Evolutionary conservation across 2,888 invertebrate species (phyloP).

Genomic region (Schizotus pectinicornis): DNA sequence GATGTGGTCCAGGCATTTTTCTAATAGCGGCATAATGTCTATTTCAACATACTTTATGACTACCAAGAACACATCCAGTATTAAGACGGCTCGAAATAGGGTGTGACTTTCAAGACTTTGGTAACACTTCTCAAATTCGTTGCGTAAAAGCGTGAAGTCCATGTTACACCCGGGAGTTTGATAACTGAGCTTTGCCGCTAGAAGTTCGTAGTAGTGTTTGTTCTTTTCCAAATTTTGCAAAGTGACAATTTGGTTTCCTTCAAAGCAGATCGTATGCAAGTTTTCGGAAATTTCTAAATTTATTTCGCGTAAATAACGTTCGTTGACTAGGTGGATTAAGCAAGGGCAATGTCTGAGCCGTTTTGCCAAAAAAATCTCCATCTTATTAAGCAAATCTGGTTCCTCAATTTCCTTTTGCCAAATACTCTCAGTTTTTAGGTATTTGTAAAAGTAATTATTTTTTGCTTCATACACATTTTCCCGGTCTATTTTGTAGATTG

Average conservation of each 20-base stretch:
- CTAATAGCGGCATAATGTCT: constrained; percentile 13
- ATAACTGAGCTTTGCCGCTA: constrained; percentile 1
- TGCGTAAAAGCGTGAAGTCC: constrained; percentile 1
- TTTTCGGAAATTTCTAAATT: neutral
- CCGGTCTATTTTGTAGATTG: constrained; percentile 35
- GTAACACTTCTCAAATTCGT: constrained; percentile 1
- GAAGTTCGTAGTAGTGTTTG: constrained; percentile 1
- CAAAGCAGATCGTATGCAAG: neutral
- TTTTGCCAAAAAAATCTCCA: neutral
- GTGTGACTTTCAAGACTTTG: neutral
- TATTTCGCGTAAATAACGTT: neutral
- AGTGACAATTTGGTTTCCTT: constrained; percentile 1
- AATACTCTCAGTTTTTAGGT: constrained; percentile 23
- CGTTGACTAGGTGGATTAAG: neutral
- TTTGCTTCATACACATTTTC: constrained; percentile 31
- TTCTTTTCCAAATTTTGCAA: constrained; percentile 15
- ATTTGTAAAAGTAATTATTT: constrained; percentile 33
- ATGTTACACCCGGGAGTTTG: neutral
- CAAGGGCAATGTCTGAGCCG: neutral
- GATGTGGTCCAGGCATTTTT: constrained; percentile 28
- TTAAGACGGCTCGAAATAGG: constrained; percentile 14
- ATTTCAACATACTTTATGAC: constrained; percentile 1
- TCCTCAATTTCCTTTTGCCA: constrained; percentile 19
- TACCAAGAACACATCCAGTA: constrained; percentile 13
- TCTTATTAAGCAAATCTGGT: neutral